These are phyloP conservation scores for Drosophila gaucha DNA, from an alignment of 2,888 invertebrate genomes.

Conservation along the genomic window DNA sequence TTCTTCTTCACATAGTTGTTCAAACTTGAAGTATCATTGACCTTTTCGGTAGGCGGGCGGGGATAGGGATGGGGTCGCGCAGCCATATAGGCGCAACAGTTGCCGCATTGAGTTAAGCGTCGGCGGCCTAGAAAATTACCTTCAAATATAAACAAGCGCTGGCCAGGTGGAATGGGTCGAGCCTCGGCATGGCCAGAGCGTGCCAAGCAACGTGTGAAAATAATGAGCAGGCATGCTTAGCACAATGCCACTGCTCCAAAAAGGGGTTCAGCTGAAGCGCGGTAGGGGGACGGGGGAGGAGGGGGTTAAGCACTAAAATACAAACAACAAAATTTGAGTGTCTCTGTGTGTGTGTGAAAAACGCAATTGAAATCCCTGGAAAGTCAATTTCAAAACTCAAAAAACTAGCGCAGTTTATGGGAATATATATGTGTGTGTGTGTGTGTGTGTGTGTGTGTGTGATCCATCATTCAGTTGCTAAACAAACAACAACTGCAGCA, in stretches of 20 bases:
- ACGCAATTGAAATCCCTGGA: conserved; percentile 61
- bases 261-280: conserved; percentile 1
- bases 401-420: conserved; percentile 14
- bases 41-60: conserved; percentile 44
- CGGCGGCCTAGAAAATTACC: conserved; percentile 71
- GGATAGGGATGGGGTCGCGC: not conserved
- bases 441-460: conserved; percentile 38
- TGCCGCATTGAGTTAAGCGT: conserved; percentile 63
- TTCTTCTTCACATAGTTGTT: conserved; percentile 44
- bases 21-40: conserved; percentile 77
- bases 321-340: conserved; percentile 23
- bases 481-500: conserved; percentile 65
- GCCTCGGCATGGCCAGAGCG: conserved; percentile 23
- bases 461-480: conserved; percentile 76
- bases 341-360: conserved; percentile 31
- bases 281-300: not conserved
- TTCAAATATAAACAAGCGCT: conserved; percentile 66
- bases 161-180: not conserved
- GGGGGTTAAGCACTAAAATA: conserved; percentile 16
- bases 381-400: conserved; percentile 58
- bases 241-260: conserved; percentile 51
- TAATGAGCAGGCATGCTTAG: conserved; percentile 73
- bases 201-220: conserved; percentile 75
- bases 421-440: conserved; percentile 14
- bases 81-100: conserved; percentile 67